These are phyloP conservation scores for Myopa testacea DNA, from an alignment of 2,888 invertebrate genomes.

Conservation along the genomic window DNA sequence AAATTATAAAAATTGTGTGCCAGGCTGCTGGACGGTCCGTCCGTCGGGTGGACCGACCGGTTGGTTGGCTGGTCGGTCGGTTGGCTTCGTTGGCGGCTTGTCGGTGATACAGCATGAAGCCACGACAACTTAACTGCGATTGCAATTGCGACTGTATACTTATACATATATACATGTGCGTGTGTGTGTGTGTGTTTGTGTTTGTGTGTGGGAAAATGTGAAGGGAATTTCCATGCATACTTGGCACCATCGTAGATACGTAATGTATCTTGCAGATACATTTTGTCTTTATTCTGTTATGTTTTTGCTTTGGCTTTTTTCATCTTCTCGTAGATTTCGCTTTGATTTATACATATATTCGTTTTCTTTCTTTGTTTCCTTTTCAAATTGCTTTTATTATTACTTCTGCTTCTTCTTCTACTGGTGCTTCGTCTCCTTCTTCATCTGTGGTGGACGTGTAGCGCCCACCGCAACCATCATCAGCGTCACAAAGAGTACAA, in stretches of 20 bases:
- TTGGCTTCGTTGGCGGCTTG: background rate
- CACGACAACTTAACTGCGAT: conserved; percentile 37
- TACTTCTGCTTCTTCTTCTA: background rate
- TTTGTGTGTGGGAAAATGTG: conserved; percentile 55
- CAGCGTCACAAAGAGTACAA: background rate
- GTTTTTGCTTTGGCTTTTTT: conserved; percentile 18
- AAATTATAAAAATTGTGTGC: conserved; percentile 14
- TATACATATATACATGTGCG: too few relatives aligned
- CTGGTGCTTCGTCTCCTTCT: background rate
- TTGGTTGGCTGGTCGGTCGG: background rate
- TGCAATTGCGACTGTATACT: too few relatives aligned
- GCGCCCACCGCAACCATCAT: background rate
- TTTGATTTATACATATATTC: conserved; percentile 7
- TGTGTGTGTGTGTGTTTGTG: too few relatives aligned
- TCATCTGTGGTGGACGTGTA: background rate
- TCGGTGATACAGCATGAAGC: conserved; percentile 3
- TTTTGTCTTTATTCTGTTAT: conserved; percentile 30
- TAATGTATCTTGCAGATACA: conserved; percentile 59
- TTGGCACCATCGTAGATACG: conserved; percentile 44
- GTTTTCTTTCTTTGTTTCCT: conserved; percentile 17
- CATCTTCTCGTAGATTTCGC: background rate
- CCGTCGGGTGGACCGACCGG: background rate
- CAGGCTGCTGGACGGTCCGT: background rate
- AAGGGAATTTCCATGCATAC: conserved; percentile 57
- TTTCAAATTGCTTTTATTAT: background rate